phyloP scores from a whole-genome alignment of 2,797 vertebrate species.

The Distichodus sexfasciatus region DNA sequence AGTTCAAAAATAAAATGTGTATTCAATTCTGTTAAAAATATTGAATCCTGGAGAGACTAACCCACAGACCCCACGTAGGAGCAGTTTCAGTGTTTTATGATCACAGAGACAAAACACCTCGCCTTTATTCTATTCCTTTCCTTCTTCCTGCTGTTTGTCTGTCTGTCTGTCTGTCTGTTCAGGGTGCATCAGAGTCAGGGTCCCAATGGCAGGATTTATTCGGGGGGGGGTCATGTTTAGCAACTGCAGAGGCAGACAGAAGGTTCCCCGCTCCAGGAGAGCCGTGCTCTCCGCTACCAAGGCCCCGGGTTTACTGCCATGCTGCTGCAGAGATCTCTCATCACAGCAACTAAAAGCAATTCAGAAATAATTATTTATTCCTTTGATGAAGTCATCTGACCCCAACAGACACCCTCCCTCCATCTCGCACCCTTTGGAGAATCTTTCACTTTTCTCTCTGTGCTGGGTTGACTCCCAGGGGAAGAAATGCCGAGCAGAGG shows the following conservation, averaged over 20 bases:
- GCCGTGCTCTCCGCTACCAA: conserved; percentile 96
- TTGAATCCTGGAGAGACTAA: too few species aligned
- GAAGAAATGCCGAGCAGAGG: too few species aligned
- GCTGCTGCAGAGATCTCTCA: conserved; percentile 83
- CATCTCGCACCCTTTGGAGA: conserved; percentile 45
- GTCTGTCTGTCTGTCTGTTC: conserved; percentile 28
- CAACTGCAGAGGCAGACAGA: conserved; percentile 88
- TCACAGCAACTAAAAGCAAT: conserved; percentile 97
- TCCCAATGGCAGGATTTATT: conserved; percentile 97
- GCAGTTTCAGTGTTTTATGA: too few species aligned
- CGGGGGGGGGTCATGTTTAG: conserved; percentile 85
- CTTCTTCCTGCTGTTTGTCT: conserved; percentile 6
- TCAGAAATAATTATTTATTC: conserved; percentile 99
- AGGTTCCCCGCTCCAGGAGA: conserved; percentile 89
- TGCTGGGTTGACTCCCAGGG: too few species aligned
- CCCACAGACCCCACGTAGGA: too few species aligned
- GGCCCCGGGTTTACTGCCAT: conserved; percentile 83
- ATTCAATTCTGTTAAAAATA: too few species aligned
- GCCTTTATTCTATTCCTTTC: background rate
- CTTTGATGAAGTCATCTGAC: conserved; percentile 93
- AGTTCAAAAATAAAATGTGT: too few species aligned
- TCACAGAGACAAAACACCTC: background rate
- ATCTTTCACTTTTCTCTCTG: too few species aligned
- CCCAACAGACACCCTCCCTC: conserved; percentile 72
- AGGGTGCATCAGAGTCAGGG: conserved; percentile 79